These are phyloP conservation scores for Drosophila buzzatii DNA, from an alignment of 2,888 invertebrate genomes.

Conservation along the genomic window DNA sequence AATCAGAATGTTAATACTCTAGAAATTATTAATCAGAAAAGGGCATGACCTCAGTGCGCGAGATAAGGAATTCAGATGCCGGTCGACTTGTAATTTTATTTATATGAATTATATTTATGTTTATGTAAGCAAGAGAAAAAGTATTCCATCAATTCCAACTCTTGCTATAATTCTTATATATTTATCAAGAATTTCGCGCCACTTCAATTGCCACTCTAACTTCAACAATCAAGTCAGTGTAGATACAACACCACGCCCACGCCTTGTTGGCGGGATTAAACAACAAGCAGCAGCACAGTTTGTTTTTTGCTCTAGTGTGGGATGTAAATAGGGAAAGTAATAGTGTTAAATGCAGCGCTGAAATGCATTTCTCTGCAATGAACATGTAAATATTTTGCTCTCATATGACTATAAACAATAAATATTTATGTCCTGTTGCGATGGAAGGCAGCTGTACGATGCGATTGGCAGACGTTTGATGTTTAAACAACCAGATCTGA, in stretches of 20 bases:
- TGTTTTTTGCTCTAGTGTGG: conserved; percentile 9
- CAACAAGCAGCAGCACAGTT: conserved; percentile 19
- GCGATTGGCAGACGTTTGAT: conserved; percentile 2
- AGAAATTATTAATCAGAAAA: conserved; percentile 42
- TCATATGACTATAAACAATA: conserved; percentile 51
- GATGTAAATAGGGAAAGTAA: conserved; percentile 13
- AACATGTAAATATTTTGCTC: conserved; percentile 65
- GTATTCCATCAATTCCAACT: not conserved
- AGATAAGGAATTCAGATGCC: conserved; percentile 1
- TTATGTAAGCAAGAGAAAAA: conserved; percentile 7
- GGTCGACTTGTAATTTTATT: conserved; percentile 5
- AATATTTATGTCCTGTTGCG: conserved; percentile 61
- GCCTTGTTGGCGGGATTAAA: conserved; percentile 25
- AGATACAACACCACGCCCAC: not conserved
- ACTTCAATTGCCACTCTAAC: conserved; percentile 12
- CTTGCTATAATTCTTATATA: not conserved
- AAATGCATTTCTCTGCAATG: conserved; percentile 24
- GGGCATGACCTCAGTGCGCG: conserved; percentile 35
- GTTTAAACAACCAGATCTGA: not conserved
- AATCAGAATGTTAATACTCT: conserved; percentile 20
- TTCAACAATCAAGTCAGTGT: not conserved
- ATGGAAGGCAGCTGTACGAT: conserved; percentile 12
- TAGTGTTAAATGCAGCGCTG: conserved; percentile 18
- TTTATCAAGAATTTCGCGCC: conserved; percentile 60
- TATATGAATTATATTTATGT: conserved; percentile 19